These are phyloP conservation scores for Trachelipus rathkii DNA, from an alignment of 1,140 invertebrate species.

Conservation along the genomic window DNA sequence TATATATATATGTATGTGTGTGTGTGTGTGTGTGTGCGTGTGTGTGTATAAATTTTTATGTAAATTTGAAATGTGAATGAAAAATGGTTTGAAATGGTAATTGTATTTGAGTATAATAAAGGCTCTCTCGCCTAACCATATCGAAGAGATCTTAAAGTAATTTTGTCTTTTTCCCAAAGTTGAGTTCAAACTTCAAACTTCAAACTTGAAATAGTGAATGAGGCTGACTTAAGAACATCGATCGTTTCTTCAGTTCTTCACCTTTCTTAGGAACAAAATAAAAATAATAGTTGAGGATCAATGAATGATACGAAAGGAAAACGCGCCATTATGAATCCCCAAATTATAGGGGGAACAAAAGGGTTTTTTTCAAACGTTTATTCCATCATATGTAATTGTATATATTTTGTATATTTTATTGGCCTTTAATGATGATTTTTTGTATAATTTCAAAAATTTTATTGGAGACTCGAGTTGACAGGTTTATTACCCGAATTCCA, in stretches of 20 bases:
- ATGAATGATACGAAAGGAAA: constrained; percentile 9
- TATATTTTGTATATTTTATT: constrained; percentile 13
- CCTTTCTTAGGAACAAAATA: no score
- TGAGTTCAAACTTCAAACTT: background rate
- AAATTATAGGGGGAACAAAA: background rate
- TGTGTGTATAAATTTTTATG: background rate
- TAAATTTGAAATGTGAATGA: background rate
- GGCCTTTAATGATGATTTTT: constrained; percentile 1
- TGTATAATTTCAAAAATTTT: background rate
- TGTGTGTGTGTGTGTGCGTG: no score
- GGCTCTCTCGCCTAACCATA: background rate
- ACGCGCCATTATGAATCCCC: background rate
- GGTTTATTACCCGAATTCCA: constrained; percentile 1
- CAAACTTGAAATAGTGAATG: background rate
- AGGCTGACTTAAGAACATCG: background rate
- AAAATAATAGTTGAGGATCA: background rate
- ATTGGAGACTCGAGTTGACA: background rate
- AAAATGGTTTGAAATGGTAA: background rate
- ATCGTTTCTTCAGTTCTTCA: no score
- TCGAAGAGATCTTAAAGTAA: background rate
- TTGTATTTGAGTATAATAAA: background rate
- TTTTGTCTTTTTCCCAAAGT: background rate
- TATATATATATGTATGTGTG: background rate
- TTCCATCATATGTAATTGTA: constrained; percentile 6
- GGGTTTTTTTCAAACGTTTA: background rate